Conservation (phyloP, 2,888 invertebrate genomes). For the Thysanoteuthis rhombus region DNA sequence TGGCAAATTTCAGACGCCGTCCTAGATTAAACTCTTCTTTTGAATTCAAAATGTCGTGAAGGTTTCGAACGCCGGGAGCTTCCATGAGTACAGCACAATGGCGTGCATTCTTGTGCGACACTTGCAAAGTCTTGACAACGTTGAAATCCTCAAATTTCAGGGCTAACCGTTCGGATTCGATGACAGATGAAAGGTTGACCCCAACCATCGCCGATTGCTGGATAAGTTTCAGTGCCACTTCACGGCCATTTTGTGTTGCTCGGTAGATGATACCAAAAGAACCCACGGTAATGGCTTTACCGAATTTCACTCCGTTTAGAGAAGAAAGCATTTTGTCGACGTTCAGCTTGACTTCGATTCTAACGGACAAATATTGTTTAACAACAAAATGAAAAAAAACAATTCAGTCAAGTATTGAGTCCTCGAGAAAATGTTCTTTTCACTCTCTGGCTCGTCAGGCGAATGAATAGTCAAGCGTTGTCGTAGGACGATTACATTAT, state of each 20-base stretch:
- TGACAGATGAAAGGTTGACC: constrained; percentile 58
- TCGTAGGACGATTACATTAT: background rate
- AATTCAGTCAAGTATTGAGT: background rate
- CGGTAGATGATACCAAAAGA: constrained; percentile 63
- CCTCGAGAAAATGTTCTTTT: background rate
- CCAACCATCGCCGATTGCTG: constrained; percentile 58
- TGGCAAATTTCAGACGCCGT: constrained; percentile 47
- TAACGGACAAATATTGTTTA: background rate
- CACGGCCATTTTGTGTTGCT: constrained; percentile 43
- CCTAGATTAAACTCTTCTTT: constrained; percentile 39
- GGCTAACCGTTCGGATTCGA: constrained; percentile 70
- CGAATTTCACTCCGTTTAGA: constrained; percentile 44
- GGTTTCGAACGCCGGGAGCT: constrained; percentile 58
- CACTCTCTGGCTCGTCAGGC: too few species aligned
- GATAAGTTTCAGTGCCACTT: constrained; percentile 72
- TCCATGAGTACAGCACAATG: constrained; percentile 71
- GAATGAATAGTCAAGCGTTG: background rate
- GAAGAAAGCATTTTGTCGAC: background rate
- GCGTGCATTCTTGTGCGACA: constrained; percentile 46
- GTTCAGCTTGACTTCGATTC: background rate
- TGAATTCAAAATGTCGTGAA: constrained; percentile 57
- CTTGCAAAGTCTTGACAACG: constrained; percentile 69
- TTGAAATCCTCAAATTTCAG: constrained; percentile 70
- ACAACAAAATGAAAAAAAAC: background rate
- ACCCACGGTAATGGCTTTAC: constrained; percentile 52